phyloP scores from a whole-genome alignment of 2,888 invertebrate species.

The Cetonia aurata region DNA sequence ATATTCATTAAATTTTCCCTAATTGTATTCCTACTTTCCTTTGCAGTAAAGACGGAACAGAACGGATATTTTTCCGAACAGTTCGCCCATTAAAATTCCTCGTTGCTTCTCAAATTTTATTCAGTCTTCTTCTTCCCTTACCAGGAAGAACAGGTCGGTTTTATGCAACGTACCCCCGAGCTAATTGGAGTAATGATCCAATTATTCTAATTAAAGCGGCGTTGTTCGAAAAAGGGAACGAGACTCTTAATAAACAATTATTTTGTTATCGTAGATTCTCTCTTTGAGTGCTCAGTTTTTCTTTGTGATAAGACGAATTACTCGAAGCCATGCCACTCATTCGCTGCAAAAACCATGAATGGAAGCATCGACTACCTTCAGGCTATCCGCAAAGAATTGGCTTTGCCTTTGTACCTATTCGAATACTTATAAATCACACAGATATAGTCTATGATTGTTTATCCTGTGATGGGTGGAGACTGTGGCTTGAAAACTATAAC shows the following conservation, averaged over 20 bases:
- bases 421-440: too few relatives aligned
- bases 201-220: slow-evolving; percentile 54
- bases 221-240: slow-evolving; percentile 52
- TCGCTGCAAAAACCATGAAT: background rate
- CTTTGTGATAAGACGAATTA: background rate
- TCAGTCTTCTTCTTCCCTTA: slow-evolving; percentile 1
- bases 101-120: background rate
- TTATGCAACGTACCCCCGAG: slow-evolving; percentile 38
- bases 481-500: too few relatives aligned
- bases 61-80: too few relatives aligned
- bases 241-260: slow-evolving; percentile 54
- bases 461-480: too few relatives aligned
- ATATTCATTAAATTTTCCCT: too few relatives aligned
- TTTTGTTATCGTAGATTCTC: background rate
- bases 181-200: slow-evolving; percentile 55
- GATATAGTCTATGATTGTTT: too few relatives aligned
- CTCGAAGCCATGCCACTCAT: background rate
- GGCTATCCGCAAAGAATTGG: background rate
- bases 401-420: too few relatives aligned
- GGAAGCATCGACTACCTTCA: background rate
- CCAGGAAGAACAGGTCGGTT: background rate
- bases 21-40: too few relatives aligned
- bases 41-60: too few relatives aligned
- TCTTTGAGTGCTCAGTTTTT: background rate
- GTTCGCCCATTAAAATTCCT: slow-evolving; percentile 3